phyloP scores from a whole-genome alignment of 2,888 invertebrate species.

The Micoletzkya japonica region DNA sequence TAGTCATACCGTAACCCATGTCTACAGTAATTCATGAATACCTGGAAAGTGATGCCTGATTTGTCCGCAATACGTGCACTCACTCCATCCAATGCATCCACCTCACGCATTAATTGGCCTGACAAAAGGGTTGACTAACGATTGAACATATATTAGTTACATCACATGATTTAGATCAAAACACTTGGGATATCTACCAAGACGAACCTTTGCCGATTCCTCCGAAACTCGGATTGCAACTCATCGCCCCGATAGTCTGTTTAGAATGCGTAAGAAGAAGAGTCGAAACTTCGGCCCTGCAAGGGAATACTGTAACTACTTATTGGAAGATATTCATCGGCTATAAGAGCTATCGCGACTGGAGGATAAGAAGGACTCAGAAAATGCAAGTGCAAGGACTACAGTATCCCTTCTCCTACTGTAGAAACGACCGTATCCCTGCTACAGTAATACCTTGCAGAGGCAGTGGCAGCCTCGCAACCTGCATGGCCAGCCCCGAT shows the following conservation, averaged over 20 bases:
- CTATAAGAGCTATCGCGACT: too few relatives aligned
- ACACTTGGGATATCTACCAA: background rate
- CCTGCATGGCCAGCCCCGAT: conserved; percentile 91
- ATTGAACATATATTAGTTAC: too few relatives aligned
- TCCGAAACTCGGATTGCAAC: conserved; percentile 87
- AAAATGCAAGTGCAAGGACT: background rate
- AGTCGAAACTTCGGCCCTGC: conserved; percentile 66
- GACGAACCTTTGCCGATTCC: conserved; percentile 79
- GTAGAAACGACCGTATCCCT: too few relatives aligned
- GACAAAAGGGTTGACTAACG: too few relatives aligned
- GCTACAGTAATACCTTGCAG: conserved; percentile 83
- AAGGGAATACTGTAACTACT: conserved; percentile 65
- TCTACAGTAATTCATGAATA: background rate
- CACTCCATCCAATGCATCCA: conserved; percentile 85
- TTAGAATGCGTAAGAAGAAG: conserved; percentile 82
- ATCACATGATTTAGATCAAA: too few relatives aligned
- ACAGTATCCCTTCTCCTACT: conserved; percentile 71
- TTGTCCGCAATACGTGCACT: conserved; percentile 78
- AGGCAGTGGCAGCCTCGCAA: conserved; percentile 81
- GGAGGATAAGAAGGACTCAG: background rate
- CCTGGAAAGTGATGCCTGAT: conserved; percentile 58
- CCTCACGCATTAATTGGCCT: conserved; percentile 68
- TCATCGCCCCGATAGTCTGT: conserved; percentile 84
- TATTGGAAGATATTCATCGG: too few relatives aligned
- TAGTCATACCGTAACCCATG: too few relatives aligned